Percentiles rank a stretch among this genome's conserved stretches.
Conservation (phyloP, 2,888 invertebrate species). For the Sympetrum striolatum region DNA sequence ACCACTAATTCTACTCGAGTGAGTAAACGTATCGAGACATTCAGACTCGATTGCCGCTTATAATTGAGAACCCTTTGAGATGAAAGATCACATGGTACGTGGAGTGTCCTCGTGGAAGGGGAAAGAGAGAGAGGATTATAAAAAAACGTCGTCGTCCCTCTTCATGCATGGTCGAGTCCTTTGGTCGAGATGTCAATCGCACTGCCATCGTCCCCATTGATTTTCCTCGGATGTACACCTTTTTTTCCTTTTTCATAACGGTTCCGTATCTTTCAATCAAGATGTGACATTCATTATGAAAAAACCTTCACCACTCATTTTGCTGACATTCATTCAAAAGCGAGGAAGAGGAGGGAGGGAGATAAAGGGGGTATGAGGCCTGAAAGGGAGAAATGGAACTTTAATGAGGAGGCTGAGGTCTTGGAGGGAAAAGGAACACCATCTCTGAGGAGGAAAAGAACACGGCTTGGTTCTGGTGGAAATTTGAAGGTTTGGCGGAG, state of each 20-base stretch:
- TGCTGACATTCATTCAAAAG: not conserved
- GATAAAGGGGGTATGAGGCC: not conserved
- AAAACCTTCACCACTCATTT: not conserved
- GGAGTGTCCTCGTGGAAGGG: no score
- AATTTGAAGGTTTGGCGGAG: no score
- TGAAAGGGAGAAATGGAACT: no score
- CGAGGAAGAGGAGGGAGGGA: not conserved
- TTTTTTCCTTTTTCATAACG: not conserved
- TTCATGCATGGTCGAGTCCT: not conserved
- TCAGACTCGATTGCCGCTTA: not conserved
- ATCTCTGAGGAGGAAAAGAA: no score
- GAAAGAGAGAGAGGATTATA: not conserved
- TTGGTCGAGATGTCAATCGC: not conserved
- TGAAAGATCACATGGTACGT: no score
- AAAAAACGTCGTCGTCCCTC: not conserved
- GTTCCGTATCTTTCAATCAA: not conserved
- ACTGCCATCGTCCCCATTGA: not conserved
- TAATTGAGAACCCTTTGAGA: no score
- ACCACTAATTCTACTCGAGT: not conserved
- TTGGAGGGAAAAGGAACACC: no score
- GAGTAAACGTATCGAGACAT: not conserved
- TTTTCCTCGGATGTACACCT: not conserved
- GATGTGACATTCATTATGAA: not conserved
- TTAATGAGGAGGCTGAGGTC: no score
- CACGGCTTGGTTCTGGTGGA: no score